Evolutionary conservation across 2,113 vertebrate genomes (phyloP).

Genomic region (Nycticryphes semicollaris): DNA sequence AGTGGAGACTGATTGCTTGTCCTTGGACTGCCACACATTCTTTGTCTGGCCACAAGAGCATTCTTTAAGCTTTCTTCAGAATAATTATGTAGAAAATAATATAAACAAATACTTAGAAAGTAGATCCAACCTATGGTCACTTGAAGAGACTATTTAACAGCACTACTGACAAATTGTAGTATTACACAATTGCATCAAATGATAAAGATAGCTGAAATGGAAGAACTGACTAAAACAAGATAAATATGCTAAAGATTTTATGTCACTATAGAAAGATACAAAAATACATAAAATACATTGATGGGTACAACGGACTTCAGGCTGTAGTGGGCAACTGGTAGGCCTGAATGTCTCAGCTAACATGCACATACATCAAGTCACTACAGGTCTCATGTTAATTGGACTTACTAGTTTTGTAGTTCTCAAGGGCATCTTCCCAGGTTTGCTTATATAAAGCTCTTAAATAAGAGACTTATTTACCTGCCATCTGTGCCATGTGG

Average conservation of each 20-base stretch:
- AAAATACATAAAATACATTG: neutral
- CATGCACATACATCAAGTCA: rapidly evolving
- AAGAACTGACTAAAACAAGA: neutral
- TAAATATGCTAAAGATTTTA: neutral
- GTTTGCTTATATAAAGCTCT: neutral
- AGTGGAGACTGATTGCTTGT: neutral
- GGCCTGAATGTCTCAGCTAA: neutral
- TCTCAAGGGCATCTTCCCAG: neutral
- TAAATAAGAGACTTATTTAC: neutral
- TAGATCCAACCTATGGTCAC: neutral
- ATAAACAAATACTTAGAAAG: neutral
- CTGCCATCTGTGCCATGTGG: neutral
- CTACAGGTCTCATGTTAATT: neutral
- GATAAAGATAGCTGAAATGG: neutral
- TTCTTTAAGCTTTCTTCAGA: neutral
- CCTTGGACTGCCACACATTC: neutral
- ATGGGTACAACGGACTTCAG: neutral
- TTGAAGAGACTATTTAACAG: neutral
- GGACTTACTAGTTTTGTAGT: neutral
- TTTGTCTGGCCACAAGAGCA: neutral
- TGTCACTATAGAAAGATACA: neutral
- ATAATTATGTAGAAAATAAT: neutral
- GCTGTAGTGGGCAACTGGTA: neutral
- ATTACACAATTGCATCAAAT: neutral
- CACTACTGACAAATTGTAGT: neutral